These are phyloP conservation scores for Penelope pileata DNA, from an alignment of 2,113 vertebrate species.

Conservation along the genomic window DNA sequence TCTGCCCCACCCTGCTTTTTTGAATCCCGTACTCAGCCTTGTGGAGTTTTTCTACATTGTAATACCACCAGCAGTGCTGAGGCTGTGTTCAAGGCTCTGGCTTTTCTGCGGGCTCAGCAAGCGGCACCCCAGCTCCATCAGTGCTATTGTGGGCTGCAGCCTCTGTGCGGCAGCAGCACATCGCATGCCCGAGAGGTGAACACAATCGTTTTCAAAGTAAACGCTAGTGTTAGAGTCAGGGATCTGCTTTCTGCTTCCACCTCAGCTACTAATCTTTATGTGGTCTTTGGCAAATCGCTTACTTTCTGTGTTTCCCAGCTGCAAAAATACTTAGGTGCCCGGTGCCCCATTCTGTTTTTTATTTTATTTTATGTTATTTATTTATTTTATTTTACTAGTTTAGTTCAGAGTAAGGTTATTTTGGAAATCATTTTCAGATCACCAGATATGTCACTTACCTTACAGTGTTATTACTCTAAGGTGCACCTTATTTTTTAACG, in stretches of 20 bases:
- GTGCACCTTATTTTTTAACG: not conserved
- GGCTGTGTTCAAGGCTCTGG: not conserved
- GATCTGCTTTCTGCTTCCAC: not conserved
- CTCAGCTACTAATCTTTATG: conserved; percentile 13
- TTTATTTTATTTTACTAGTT: not conserved
- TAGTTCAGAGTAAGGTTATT: not conserved
- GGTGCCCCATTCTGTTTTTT: not conserved
- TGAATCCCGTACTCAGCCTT: not conserved
- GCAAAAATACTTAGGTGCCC: conserved; percentile 7
- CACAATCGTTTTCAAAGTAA: not conserved
- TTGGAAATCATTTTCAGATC: conserved; percentile 8
- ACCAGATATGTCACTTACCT: not conserved
- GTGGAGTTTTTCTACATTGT: not conserved
- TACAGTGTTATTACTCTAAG: not conserved
- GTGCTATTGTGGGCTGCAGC: not conserved
- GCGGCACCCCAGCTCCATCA: fast-evolving
- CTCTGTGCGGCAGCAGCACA: conserved; percentile 61
- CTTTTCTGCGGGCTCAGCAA: not conserved
- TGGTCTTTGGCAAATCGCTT: not conserved
- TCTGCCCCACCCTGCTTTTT: not conserved
- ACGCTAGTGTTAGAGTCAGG: not conserved
- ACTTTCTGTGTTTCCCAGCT: not conserved
- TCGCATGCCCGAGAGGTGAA: not conserved
- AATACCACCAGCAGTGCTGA: not conserved
- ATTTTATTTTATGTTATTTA: not conserved